Evolutionary conservation across 2,797 vertebrate species (phyloP).

Genomic region (Botia almorhae): DNA sequence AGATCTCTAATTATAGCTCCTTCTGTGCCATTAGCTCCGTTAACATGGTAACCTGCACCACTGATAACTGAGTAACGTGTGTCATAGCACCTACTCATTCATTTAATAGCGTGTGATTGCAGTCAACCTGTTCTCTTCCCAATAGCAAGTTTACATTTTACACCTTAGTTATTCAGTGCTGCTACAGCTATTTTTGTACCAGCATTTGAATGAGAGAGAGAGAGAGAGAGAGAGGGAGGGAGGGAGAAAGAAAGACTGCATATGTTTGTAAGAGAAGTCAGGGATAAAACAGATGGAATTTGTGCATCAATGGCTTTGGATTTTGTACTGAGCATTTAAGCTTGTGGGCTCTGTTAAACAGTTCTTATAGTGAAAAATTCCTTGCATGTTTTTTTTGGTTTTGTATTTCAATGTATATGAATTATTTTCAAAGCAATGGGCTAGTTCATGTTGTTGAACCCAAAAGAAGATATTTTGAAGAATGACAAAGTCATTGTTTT

Average conservation of each 20-base stretch:
- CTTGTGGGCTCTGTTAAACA: background rate
- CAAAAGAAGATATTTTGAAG: too few relatives aligned
- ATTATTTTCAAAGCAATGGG: too few relatives aligned
- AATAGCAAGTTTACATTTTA: conserved; percentile 62
- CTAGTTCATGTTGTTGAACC: too few relatives aligned
- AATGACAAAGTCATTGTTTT: too few relatives aligned
- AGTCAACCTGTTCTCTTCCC: conserved; percentile 25
- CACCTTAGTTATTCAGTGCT: conserved; percentile 51
- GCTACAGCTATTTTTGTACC: conserved; percentile 57
- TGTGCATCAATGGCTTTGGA: background rate
- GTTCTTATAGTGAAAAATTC: background rate
- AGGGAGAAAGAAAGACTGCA: conserved; percentile 8
- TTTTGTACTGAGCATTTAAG: background rate
- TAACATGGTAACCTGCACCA: conserved; percentile 61
- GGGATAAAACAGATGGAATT: background rate
- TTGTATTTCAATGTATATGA: background rate
- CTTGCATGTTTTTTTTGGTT: background rate
- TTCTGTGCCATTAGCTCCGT: conserved; percentile 62
- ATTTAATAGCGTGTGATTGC: conserved; percentile 40
- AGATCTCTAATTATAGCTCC: conserved; percentile 63
- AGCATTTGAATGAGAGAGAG: conserved; percentile 38
- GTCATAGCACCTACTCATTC: conserved; percentile 37
- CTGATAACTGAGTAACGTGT: conserved; percentile 22
- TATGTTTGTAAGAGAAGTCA: conserved; percentile 17
- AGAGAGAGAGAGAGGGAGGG: conserved; percentile 2